A percentile compares a stretch with the other conserved stretches of the same genome.
Conservation (phyloP, 2,888 invertebrate species). For the Chrysomela aeneicollis region DNA sequence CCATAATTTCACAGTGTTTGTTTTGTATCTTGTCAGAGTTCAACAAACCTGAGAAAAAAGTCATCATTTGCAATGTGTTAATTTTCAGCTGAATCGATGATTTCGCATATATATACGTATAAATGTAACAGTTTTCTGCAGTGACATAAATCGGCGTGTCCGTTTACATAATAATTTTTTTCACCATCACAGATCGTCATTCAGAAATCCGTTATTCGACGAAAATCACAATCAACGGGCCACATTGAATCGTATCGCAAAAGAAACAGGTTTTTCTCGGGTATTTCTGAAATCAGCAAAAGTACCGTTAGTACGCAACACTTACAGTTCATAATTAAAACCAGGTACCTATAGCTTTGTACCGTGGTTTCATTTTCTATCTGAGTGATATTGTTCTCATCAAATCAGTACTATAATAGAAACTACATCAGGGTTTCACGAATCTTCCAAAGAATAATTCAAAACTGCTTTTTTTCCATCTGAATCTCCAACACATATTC, state of each 20-base stretch:
- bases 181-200: neutral
- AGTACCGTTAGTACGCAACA: neutral
- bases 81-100: conserved; percentile 13
- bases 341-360: too few species aligned
- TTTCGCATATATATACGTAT: neutral
- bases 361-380: too few species aligned
- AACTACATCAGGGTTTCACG: too few species aligned
- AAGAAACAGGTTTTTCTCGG: conserved; percentile 2
- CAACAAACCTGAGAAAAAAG: conserved; percentile 18
- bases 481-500: too few species aligned
- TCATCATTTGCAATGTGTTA: conserved; percentile 19
- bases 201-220: neutral
- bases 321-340: too few species aligned
- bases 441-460: too few species aligned
- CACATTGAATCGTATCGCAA: neutral
- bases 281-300: conserved; percentile 10
- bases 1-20: conserved; percentile 18
- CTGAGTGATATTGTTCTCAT: too few species aligned
- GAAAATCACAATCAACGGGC: too few species aligned
- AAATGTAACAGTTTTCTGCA: conserved; percentile 18
- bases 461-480: too few species aligned
- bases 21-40: conserved; percentile 16
- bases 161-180: neutral
- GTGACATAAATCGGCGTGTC: conserved; percentile 5
- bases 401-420: too few species aligned